phyloP scores from a whole-genome alignment of 2,797 vertebrate genomes.

The Thaleichthys pacificus region DNA sequence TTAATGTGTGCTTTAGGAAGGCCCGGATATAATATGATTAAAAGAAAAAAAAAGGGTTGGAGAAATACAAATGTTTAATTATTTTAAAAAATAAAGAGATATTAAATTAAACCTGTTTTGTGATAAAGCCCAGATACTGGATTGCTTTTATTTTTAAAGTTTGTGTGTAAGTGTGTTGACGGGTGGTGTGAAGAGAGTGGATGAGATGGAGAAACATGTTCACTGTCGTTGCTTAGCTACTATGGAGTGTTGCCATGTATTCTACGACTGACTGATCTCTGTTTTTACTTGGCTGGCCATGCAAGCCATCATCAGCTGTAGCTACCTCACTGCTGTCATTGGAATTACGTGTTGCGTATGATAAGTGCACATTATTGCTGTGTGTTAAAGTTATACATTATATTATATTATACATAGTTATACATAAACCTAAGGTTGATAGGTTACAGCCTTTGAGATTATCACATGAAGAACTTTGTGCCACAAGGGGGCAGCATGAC shows the following conservation, averaged over 20 bases:
- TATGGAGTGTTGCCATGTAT: neutral
- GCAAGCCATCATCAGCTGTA: neutral
- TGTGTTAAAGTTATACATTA: neutral
- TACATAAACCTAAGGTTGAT: too few species aligned
- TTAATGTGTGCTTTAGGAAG: conserved; percentile 74
- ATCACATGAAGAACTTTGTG: neutral
- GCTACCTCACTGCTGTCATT: conserved; percentile 2
- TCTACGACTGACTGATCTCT: conserved; percentile 9
- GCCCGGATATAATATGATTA: conserved; percentile 72
- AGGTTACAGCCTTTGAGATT: neutral
- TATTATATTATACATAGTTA: neutral
- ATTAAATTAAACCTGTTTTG: conserved; percentile 86
- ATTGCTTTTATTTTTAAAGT: conserved; percentile 51
- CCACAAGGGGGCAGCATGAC: conserved; percentile 49
- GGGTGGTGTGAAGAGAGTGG: neutral
- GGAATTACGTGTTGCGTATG: neutral
- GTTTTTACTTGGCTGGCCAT: neutral
- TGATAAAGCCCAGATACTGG: conserved; percentile 72
- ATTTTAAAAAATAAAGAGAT: conserved; percentile 86
- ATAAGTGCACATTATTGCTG: neutral
- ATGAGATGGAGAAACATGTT: neutral
- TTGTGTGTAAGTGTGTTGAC: conserved; percentile 12
- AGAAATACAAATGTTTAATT: conserved; percentile 86
- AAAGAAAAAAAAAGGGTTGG: conserved; percentile 73
- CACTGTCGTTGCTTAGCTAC: conserved; percentile 7